A percentile compares a stretch with the other conserved stretches of the same genome.
Conservation (phyloP, 2,888 invertebrate genomes). For the Cyclophora punctaria region DNA sequence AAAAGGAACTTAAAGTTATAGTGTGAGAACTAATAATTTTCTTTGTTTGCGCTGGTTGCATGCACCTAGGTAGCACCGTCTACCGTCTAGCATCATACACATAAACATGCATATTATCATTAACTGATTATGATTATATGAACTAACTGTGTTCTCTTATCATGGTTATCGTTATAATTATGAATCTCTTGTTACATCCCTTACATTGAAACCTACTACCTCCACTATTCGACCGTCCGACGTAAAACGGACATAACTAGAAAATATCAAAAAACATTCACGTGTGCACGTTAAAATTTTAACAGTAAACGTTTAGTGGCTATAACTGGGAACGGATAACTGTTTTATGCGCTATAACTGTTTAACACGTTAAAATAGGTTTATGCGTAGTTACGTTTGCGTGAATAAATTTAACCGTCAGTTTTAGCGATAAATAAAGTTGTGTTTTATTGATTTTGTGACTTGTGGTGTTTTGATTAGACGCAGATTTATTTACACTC, state of each 20-base stretch:
- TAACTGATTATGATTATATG: too few relatives aligned
- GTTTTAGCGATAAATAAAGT: slow-evolving; percentile 18
- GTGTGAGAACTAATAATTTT: too few relatives aligned
- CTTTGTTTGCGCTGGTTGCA: too few relatives aligned
- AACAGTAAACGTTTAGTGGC: slow-evolving; percentile 46
- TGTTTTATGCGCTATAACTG: slow-evolving; percentile 52
- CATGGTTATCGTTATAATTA: too few relatives aligned
- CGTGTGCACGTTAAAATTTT: slow-evolving; percentile 44
- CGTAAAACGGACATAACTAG: slow-evolving; percentile 6
- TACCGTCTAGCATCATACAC: too few relatives aligned
- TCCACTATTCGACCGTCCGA: not conserved
- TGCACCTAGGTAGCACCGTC: too few relatives aligned
- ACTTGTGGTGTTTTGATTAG: not conserved
- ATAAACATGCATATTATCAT: too few relatives aligned
- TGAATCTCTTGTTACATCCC: too few relatives aligned
- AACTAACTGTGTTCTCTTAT: too few relatives aligned
- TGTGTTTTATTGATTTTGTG: slow-evolving; percentile 11
- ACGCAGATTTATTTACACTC: not conserved
- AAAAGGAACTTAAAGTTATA: too few relatives aligned
- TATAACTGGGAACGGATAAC: slow-evolving; percentile 40
- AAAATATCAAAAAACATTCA: slow-evolving; percentile 35
- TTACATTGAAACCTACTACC: too few relatives aligned
- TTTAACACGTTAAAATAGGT: slow-evolving; percentile 41
- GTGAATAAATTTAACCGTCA: slow-evolving; percentile 49
- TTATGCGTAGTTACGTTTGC: slow-evolving; percentile 42